Base-by-base conservation (phyloP, 2,888 invertebrate species). In the Campoletis raptor region DNA sequence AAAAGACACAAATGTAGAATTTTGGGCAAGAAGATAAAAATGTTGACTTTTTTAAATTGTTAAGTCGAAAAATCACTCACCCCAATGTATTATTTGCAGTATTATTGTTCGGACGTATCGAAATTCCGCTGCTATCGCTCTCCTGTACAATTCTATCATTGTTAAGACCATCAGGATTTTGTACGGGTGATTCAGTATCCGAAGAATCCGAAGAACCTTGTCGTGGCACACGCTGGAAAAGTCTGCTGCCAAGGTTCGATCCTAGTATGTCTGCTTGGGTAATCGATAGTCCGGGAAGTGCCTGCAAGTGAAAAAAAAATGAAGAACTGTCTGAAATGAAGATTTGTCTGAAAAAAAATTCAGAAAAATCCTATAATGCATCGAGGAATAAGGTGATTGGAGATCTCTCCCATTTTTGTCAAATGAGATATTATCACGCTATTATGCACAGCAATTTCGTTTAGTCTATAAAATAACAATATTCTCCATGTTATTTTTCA, bases 241-340 rank as follows among this genome's bases (percentile, higher is more conserved):
- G 81, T 78, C 89, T 91, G 54, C 76, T 90, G 10, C 90, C 89
- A 18, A 91, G 86, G 42, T 90, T 89, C 4, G 92, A 90, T 0
- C 91, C 83, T 37, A 90, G 79, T 18, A 91, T 88, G 67, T 92
- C 91, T n/a, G 92, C 89, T 36, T 91, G 87, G n/a, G 96, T 96
- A 89, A 96, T 92, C 10, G 96, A 95, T 72, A 96, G 95, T 1
- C 95, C 96, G 6, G 95, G 91, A 8, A 96, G 96, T 95, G 96
- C 96, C 96, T 97, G 94, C 36, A 36, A 54, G 8, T n/a, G 30
- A 21, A 37, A 37, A 42, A 21, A 70, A 52, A 72, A n/a, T 37
- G 12, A 73, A 30, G 18, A 30, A 61, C 61, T 30, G 15, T 30
- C 30, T 61, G 1, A 30, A 30, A 30, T 30, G 3, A 30, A 30